phyloP scores from a whole-genome alignment of 2,888 invertebrate species.

The Chrysolina oricalcia region DNA sequence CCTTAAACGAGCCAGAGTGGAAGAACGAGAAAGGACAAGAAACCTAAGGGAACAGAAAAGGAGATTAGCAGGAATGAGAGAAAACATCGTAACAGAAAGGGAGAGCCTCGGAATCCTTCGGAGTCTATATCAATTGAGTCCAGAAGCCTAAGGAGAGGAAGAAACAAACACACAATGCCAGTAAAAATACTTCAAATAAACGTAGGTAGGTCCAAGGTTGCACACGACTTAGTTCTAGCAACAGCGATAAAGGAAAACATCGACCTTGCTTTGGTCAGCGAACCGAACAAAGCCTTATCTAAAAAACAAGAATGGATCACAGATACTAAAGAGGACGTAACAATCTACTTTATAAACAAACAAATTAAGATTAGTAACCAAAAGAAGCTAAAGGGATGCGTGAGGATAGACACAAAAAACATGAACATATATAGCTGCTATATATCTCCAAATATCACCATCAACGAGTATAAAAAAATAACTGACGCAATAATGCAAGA shows the following conservation, averaged over 20 bases:
- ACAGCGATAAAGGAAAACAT: not conserved
- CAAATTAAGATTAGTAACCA: too few relatives aligned
- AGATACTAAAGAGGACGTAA: too few relatives aligned
- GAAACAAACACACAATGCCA: not conserved
- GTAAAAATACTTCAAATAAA: not conserved
- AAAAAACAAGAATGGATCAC: too few relatives aligned
- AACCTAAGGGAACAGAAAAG: not conserved
- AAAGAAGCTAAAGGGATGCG: slow-evolving; percentile 8
- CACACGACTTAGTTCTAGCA: not conserved
- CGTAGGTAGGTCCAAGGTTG: not conserved
- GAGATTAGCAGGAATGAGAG: not conserved
- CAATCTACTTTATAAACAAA: too few relatives aligned
- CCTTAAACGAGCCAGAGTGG: not conserved
- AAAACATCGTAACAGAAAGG: not conserved
- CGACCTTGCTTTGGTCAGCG: not conserved
- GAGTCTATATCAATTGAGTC: too few relatives aligned
- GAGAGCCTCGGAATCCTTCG: too few relatives aligned
- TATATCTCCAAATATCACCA: slow-evolving; percentile 13
- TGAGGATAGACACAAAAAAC: not conserved
- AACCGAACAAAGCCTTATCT: too few relatives aligned
- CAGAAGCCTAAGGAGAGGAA: not conserved
- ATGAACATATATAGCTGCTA: slow-evolving; percentile 3
- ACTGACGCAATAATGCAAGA: not conserved
- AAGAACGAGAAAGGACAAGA: not conserved
- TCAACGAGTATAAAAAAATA: not conserved